Evolutionary conservation across 2,797 vertebrate genomes (phyloP), one percentile per base, ranked within the genome.

Genomic region (Eupleurogrammus muticus): DNA sequence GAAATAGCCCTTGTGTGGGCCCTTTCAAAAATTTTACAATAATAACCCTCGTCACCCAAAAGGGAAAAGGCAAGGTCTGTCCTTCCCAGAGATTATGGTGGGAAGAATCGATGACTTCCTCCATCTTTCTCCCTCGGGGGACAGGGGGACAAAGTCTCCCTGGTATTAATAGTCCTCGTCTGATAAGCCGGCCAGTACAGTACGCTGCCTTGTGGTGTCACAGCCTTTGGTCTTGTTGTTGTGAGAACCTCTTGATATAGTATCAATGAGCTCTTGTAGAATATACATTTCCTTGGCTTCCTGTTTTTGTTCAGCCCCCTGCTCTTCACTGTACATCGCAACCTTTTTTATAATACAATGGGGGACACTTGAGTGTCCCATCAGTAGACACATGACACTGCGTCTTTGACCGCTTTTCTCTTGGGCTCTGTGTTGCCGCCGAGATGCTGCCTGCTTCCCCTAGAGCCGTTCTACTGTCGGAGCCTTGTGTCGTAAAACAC

Each of bases 41-140:
- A 88, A 90, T 83, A 89, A 84, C 75, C 78, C 83, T 75, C 9
- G 44, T 90, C 83, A 86, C 58, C 84, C 75, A 85, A 88, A 92
- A 76, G 63, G 89, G 87, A 89, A 91, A 88, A 86, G 68, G 78
- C 75, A 75, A 83, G 68, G 62, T 80, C 70, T 80, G 72, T 82
- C 79, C 87, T 93, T 94, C 88, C 91, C 90, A 92, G 89, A 91
- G 79, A 80, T 78, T 79, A 70, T 88, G 87, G 85, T 92, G 92
- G 90, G 90, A 93, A 93, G 90, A 93, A 93, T 92, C 89, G 5
- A 92, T 93, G 81, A 91, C 89, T 93, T 93, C 87, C 92, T 93
- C 82, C 79, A 78, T 90, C 73, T 77, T 63, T 72, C 66, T 62
- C 75, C 85, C 91, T 84, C 86, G 62, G 66, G 87, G 82, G 81